These are phyloP conservation scores for Tonatia bakeri DNA, from an alignment of 2,113 vertebrate genomes.

Conservation along the genomic window DNA sequence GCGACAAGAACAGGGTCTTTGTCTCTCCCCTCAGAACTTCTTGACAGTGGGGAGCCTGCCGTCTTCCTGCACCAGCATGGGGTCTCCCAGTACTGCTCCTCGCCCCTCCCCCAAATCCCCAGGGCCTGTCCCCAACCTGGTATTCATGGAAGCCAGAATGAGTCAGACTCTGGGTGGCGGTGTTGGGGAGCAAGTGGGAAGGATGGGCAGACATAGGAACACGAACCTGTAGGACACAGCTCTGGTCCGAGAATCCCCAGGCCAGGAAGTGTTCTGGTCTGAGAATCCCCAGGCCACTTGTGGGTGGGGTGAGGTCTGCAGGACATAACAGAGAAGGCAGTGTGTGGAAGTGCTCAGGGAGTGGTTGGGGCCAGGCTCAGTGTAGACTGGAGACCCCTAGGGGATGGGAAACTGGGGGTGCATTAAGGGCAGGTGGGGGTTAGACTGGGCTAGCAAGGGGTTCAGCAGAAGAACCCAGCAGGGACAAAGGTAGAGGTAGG, in stretches of 20 bases:
- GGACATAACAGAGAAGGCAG: not conserved
- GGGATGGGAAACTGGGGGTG: not conserved
- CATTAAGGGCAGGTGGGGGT: fast-evolving
- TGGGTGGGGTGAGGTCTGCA: not conserved
- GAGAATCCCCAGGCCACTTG: not conserved
- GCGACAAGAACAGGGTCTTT: not conserved
- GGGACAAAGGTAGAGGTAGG: not conserved
- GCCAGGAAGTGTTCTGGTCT: no score
- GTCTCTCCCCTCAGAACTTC: not conserved
- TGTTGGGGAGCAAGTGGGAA: no score
- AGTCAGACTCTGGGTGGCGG: not conserved
- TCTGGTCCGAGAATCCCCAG: not conserved
- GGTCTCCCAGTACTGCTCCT: not conserved
- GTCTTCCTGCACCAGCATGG: not conserved
- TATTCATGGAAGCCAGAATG: not conserved
- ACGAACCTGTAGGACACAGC: not conserved
- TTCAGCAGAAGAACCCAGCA: not conserved
- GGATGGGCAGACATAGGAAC: no score
- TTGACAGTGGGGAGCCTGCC: not conserved
- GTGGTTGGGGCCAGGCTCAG: not conserved
- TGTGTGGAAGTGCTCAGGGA: no score
- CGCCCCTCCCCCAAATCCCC: fast-evolving
- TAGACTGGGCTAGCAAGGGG: not conserved
- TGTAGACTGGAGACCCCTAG: not conserved
- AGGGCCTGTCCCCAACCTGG: not conserved